Conservation (phyloP, 2,797 vertebrate genomes). For the Bovichtus diacanthus region DNA sequence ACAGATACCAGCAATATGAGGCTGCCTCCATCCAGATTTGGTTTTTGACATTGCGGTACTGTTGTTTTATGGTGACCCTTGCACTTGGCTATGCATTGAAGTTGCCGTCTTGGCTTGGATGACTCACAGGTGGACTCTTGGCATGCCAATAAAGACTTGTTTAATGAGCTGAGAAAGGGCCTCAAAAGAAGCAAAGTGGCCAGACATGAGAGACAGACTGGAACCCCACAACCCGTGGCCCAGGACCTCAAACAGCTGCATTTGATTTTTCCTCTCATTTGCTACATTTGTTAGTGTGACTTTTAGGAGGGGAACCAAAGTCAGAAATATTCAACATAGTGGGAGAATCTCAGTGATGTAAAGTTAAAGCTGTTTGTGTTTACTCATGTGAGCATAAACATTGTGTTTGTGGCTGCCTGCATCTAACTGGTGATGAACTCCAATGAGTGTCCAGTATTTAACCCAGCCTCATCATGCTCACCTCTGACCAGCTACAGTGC, state of each 20-base stretch:
- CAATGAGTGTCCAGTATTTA: not conserved
- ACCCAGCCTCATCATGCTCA: not conserved
- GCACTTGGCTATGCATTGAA: slow-evolving; percentile 46
- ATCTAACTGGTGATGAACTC: slow-evolving; percentile 15
- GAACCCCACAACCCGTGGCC: slow-evolving; percentile 44
- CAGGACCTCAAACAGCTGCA: slow-evolving; percentile 69
- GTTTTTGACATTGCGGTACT: slow-evolving; percentile 28
- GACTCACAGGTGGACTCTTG: slow-evolving; percentile 67
- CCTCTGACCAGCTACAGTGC: slow-evolving; percentile 10
- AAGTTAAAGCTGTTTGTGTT: slow-evolving; percentile 14
- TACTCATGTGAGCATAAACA: not conserved
- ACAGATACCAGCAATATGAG: slow-evolving; percentile 22
- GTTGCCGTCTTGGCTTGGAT: slow-evolving; percentile 45
- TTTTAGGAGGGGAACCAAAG: slow-evolving; percentile 56
- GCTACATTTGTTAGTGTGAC: slow-evolving; percentile 60
- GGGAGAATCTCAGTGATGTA: not conserved
- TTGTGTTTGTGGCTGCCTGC: not conserved
- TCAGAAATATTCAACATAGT: slow-evolving; percentile 36
- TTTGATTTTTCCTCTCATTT: slow-evolving; percentile 71
- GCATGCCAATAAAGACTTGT: slow-evolving; percentile 62
- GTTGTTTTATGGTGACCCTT: slow-evolving; percentile 40
- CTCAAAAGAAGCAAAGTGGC: slow-evolving; percentile 52
- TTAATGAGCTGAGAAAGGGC: slow-evolving; percentile 63
- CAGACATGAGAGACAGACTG: slow-evolving; percentile 52
- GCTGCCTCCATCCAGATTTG: not conserved